Evolutionary conservation across 2,113 vertebrate genomes (phyloP).

Genomic region (Petromus typicus): DNA sequence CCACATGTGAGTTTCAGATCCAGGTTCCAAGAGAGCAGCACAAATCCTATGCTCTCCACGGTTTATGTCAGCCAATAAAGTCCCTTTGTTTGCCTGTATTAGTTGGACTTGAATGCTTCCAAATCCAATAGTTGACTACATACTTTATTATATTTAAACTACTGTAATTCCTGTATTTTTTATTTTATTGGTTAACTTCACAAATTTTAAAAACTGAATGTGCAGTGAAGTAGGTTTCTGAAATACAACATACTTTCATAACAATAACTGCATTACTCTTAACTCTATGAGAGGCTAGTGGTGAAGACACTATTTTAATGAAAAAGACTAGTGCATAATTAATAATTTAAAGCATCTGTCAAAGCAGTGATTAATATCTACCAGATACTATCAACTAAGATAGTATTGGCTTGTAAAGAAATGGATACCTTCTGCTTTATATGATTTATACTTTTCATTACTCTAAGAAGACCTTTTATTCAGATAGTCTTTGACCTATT

Average conservation of each 20-base stretch:
- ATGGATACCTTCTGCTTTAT: constrained; percentile 12
- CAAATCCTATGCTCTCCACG: not conserved
- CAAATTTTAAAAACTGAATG: not conserved
- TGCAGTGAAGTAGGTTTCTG: not conserved
- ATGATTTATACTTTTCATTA: constrained; percentile 51
- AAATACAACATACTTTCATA: not conserved
- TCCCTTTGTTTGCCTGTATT: not conserved
- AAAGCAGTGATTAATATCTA: constrained; percentile 12
- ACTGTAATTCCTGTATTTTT: not conserved
- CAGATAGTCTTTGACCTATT: constrained; percentile 26
- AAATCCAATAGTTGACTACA: not conserved
- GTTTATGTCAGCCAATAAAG: not conserved
- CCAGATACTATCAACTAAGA: not conserved
- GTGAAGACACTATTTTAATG: constrained; percentile 9
- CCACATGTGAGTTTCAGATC: not conserved
- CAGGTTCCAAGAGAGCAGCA: not conserved
- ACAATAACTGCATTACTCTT: constrained; percentile 31
- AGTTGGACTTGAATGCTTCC: not conserved
- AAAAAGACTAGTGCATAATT: constrained; percentile 53
- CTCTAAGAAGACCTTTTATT: not conserved
- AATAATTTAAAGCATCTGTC: constrained; percentile 50
- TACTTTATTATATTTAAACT: constrained; percentile 17
- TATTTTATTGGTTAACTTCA: not conserved
- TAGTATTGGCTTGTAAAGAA: constrained; percentile 8
- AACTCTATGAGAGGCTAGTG: not conserved